Conservation (phyloP, 2,113 vertebrate genomes). For the Struthio camelus region DNA sequence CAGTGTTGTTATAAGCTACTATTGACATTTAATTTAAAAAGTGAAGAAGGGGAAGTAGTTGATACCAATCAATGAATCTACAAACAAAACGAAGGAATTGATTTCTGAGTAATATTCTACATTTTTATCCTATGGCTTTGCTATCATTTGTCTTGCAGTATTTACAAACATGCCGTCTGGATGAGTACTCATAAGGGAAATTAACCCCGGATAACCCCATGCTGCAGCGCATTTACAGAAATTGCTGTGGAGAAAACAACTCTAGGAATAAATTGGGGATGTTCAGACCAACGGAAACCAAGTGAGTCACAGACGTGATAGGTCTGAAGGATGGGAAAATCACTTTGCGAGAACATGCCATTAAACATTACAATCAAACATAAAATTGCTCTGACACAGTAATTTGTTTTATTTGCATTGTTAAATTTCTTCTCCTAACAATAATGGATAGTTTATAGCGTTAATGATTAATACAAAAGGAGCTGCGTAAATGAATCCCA, state of each 20-base stretch:
- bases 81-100: not conserved
- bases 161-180: conserved; percentile 42
- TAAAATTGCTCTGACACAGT: conserved; percentile 57
- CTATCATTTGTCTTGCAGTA: conserved; percentile 19
- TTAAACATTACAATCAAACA: conserved; percentile 66
- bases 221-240: conserved; percentile 34
- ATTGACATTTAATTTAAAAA: not conserved
- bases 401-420: conserved; percentile 67
- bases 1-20: not conserved
- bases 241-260: conserved; percentile 55
- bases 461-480: conserved; percentile 58
- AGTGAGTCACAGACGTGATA: conserved; percentile 47
- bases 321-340: conserved; percentile 53
- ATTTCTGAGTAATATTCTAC: not conserved
- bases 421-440: conserved; percentile 59
- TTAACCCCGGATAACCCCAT: conserved; percentile 50
- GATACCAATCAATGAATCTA: not conserved
- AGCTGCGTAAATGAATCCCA: conserved; percentile 42
- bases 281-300: conserved; percentile 32
- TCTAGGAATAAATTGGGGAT: conserved; percentile 24
- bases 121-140: conserved; percentile 1
- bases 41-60: not conserved
- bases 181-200: conserved; percentile 50
- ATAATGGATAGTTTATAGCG: conserved; percentile 50
- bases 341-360: conserved; percentile 58